These are phyloP conservation scores for Dioctria linearis DNA, from an alignment of 2,888 invertebrate species.

Conservation along the genomic window DNA sequence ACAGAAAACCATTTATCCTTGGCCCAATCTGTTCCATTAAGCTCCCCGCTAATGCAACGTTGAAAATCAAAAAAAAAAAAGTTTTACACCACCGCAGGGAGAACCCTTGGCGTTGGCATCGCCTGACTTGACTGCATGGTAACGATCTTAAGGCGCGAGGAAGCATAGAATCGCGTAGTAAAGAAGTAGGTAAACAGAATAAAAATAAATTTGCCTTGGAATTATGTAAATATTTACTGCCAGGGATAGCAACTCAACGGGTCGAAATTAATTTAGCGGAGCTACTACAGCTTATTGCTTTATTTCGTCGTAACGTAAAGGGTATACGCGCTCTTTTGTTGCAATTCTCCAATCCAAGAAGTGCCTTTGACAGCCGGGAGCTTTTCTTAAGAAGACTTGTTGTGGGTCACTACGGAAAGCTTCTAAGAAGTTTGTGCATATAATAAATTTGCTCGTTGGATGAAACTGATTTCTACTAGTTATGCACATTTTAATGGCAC, in stretches of 20 bases:
- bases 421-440: neutral
- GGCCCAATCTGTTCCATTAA: slow-evolving; percentile 53
- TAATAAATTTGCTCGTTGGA: neutral
- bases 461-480: neutral
- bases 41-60: slow-evolving; percentile 48
- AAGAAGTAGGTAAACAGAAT: slow-evolving; percentile 51
- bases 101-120: slow-evolving; percentile 8
- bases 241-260: slow-evolving; percentile 37
- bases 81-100: slow-evolving; percentile 10
- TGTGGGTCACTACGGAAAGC: neutral
- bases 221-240: slow-evolving; percentile 54
- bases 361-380: slow-evolving; percentile 30
- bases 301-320: slow-evolving; percentile 9
- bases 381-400: neutral
- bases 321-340: neutral
- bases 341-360: neutral
- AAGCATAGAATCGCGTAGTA: neutral
- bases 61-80: slow-evolving; percentile 49
- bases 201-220: slow-evolving; percentile 52
- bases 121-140: neutral
- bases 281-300: slow-evolving; percentile 28
- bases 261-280: slow-evolving; percentile 50
- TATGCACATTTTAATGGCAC: neutral
- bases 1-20: slow-evolving; percentile 46
- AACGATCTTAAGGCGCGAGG: slow-evolving; percentile 8